These are phyloP conservation scores for Cataglyphis altisquamis DNA, from an alignment of 2,888 invertebrate genomes.

Conservation along the genomic window DNA sequence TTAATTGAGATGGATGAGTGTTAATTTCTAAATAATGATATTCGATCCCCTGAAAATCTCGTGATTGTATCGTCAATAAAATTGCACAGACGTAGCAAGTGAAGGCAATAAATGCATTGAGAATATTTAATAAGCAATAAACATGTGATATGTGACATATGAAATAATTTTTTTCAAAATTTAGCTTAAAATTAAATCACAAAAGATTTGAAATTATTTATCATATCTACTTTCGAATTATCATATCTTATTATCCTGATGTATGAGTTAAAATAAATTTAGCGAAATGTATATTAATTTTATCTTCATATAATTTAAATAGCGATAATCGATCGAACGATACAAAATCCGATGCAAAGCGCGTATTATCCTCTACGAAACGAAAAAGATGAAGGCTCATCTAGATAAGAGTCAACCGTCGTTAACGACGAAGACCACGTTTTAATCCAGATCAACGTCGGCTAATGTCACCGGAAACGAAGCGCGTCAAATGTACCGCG, in stretches of 20 bases:
- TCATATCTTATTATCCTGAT: neutral
- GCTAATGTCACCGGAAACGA: slow-evolving; percentile 59
- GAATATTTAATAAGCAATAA: slow-evolving; percentile 52
- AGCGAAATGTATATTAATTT: neutral
- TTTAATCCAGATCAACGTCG: slow-evolving; percentile 46
- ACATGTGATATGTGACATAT: neutral
- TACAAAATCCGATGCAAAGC: neutral
- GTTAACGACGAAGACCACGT: slow-evolving; percentile 13
- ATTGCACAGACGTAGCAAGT: slow-evolving; percentile 9
- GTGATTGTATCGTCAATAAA: slow-evolving; percentile 44
- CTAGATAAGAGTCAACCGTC: slow-evolving; percentile 43
- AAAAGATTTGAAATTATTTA: neutral
- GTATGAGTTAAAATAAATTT: neutral
- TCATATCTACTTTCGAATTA: neutral
- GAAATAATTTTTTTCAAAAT: neutral
- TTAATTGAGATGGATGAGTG: slow-evolving; percentile 47
- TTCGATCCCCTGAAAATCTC: neutral
- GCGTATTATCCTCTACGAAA: slow-evolving; percentile 3
- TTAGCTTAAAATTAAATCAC: neutral
- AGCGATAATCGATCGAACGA: neutral
- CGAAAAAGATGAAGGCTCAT: slow-evolving; percentile 11
- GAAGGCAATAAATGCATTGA: slow-evolving; percentile 30
- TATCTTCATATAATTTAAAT: slow-evolving; percentile 19
- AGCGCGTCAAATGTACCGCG: slow-evolving; percentile 79
- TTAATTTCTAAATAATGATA: slow-evolving; percentile 38